Evolutionary conservation across 2,888 invertebrate genomes (phyloP).

Genomic region (Thymelicus lineola): DNA sequence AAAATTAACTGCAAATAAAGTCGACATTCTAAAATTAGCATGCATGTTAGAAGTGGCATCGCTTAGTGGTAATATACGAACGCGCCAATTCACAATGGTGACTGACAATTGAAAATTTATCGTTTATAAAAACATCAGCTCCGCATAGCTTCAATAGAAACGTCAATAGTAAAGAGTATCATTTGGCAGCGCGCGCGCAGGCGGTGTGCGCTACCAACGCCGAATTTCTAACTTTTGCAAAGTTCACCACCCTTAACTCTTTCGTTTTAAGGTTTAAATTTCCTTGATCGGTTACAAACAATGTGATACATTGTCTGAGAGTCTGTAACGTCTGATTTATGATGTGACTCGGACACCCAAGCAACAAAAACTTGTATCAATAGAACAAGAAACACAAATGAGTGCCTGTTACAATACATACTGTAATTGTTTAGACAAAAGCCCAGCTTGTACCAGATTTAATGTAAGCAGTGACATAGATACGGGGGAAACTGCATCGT

Average conservation of each 20-base stretch:
- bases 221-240: constrained; percentile 40
- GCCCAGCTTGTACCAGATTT: constrained; percentile 60
- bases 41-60: constrained; percentile 7
- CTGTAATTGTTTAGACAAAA: constrained; percentile 84
- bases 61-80: constrained; percentile 48
- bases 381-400: constrained; percentile 81
- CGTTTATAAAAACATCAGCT: constrained; percentile 75
- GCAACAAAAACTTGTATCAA: constrained; percentile 77
- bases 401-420: constrained; percentile 77
- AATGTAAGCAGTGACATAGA: constrained; percentile 44
- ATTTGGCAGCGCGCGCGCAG: constrained; percentile 64
- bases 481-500: constrained; percentile 10
- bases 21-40: neutral
- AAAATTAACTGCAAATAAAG: constrained; percentile 16
- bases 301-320: constrained; percentile 52
- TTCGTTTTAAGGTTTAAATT: constrained; percentile 50
- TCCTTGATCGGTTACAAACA: constrained; percentile 28
- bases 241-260: constrained; percentile 27
- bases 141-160: constrained; percentile 68
- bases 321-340: constrained; percentile 76
- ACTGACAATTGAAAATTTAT: constrained; percentile 72
- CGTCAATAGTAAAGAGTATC: constrained; percentile 71
- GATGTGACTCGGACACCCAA: constrained; percentile 80
- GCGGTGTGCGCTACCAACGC: constrained; percentile 43
- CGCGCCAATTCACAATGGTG: constrained; percentile 64